These are phyloP conservation scores for Phataginus tetradactyla DNA, from an alignment of 2,797 vertebrate genomes.

Conservation along the genomic window DNA sequence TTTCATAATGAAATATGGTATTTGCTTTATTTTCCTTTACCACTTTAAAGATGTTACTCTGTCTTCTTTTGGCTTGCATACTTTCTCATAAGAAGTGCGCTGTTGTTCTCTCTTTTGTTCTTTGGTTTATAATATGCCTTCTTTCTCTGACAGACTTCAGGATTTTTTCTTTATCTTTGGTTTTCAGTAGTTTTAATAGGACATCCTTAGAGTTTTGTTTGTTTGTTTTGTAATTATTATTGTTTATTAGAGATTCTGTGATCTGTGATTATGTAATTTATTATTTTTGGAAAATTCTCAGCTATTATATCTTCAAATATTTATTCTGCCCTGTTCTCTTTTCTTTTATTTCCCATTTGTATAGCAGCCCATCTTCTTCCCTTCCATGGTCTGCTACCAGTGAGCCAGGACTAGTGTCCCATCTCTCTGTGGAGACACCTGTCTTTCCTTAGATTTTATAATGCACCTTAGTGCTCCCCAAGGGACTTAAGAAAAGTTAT, in stretches of 20 bases:
- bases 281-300: slow-evolving; percentile 6
- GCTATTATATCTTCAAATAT: not conserved
- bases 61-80: not conserved
- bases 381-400: no score
- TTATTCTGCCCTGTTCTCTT: not conserved
- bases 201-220: not conserved
- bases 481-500: not conserved
- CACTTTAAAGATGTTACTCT: not conserved
- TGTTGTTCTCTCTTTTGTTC: not conserved
- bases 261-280: not conserved
- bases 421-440: not conserved
- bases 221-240: not conserved
- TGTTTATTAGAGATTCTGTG: not conserved
- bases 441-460: not conserved
- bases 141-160: not conserved
- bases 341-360: not conserved
- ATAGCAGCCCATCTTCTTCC: not conserved
- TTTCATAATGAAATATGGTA: not conserved
- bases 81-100: not conserved
- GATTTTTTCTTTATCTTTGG: not conserved
- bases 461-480: not conserved
- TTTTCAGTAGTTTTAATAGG: not conserved
- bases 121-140: not conserved
- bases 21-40: not conserved
- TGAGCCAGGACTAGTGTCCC: not conserved